Base-by-base conservation (phyloP, 2,888 invertebrate genomes). In the Serripes groenlandicus region DNA sequence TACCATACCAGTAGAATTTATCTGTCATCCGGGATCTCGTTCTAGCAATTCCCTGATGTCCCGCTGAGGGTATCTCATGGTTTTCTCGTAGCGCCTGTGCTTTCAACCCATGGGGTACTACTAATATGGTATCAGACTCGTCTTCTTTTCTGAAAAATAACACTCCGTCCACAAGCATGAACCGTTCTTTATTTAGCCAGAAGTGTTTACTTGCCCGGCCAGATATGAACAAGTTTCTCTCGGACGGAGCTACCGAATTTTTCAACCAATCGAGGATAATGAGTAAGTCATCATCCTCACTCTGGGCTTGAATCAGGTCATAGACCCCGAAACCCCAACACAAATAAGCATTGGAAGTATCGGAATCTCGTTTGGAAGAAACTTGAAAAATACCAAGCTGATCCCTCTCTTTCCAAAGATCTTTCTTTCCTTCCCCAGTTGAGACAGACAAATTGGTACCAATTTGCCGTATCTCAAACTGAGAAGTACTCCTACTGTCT, bases 1-100 rank as follows among this genome's bases (percentile, higher is more conserved):
- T 37, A 26, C 26, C 15, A 15, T 52, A 49, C 80, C 75, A 80
- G 37, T 28, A 69, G 42, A 75, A 80, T 42, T 80, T 80, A 64
- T 75, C 62, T 35, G 37, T 76, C 37, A 76, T 1, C n/a, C 21
- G 30, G 21, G 0, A 37, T 32, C 28, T 76, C 9, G 80, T 75
- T 35, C 80, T 60, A 9, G 80, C 75, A 18, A 75, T 66, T n/a
- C 71, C 75, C 26, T 80, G 75, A 37, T 80, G 80, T 9, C 64
- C 80, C 18, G 70, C 30, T 15, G 75, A 80, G 3, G 80, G 75
- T 21, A 80, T 70, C 28, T 80, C 58, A 58, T 69, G 64, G 52
- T 75, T 52, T 23, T 34, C 32, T 2, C 3, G 2, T 11, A 75
- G 3, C 3, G 56, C 66, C 7, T 23, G 32, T 34, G 52, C 26